Percentiles rank a stretch among this genome's conserved stretches.
Conservation (phyloP, 2,888 invertebrate genomes). For the Polyommatus iphigenia region DNA sequence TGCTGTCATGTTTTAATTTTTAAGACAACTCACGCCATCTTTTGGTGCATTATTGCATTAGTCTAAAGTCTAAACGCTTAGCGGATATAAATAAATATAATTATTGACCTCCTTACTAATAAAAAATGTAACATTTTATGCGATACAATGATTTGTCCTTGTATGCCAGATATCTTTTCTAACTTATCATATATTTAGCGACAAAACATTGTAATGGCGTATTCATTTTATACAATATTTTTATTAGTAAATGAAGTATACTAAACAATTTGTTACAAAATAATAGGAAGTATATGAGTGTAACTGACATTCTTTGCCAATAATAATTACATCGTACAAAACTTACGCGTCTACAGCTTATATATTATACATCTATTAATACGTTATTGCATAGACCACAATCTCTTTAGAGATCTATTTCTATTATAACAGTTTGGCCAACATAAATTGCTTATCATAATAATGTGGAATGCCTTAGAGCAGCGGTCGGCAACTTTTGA, state of each 20-base stretch:
- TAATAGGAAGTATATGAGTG: background rate
- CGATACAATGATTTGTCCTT: too few species aligned
- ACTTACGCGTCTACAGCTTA: constrained; percentile 30
- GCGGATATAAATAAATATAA: background rate
- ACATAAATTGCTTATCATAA: background rate
- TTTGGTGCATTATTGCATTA: background rate
- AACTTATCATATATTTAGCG: too few species aligned
- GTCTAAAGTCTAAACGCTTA: background rate
- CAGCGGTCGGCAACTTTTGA: background rate
- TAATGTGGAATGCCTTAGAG: background rate
- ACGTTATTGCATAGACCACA: constrained; percentile 12
- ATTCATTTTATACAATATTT: too few species aligned
- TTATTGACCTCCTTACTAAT: too few species aligned
- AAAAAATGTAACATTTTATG: too few species aligned
- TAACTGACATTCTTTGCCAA: constrained; percentile 10
- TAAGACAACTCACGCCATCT: constrained; percentile 17
- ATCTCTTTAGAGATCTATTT: constrained; percentile 1
- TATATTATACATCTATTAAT: constrained; percentile 18
- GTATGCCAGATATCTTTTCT: too few species aligned
- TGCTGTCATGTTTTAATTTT: too few species aligned
- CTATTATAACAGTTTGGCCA: constrained; percentile 2
- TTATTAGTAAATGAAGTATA: background rate
- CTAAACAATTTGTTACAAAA: background rate
- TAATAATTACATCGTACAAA: constrained; percentile 27
- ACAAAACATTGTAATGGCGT: background rate